Base-by-base conservation (phyloP, 2,113 vertebrate genomes). In the Lagenorhynchus albirostris region DNA sequence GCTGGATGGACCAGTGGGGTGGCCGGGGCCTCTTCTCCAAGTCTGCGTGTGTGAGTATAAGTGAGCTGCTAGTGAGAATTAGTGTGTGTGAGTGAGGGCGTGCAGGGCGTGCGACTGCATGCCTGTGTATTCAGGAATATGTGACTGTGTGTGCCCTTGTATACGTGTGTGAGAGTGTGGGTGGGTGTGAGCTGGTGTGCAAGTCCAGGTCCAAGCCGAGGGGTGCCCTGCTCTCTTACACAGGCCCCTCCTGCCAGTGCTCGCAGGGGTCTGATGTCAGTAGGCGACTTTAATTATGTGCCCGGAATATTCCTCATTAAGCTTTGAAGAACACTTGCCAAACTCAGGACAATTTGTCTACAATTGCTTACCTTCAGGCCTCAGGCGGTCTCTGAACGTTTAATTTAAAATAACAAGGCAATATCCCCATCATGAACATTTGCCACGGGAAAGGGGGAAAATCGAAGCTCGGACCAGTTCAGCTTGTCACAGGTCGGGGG, bases 401-500 rank as follows among this genome's bases (percentile, higher is more conserved):
- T 89, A 18, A 65, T 58, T 79, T 67, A 67, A 67, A 70, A 58
- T 38, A 38, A 58, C 38, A 62, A 44, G 31, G 21, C 21, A 60
- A 14, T 8, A 25, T 17, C 6, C n/a, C 18, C 6, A 1, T 20
- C 10, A 1, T 21, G 63, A n/a, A 10, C 17, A 7, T 25, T 15
- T 31, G 36, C 29, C 17, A 3, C 1, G 11, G 41, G 21, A 13
- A 36, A 29, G 29, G 12, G 13, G n/a, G 1, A 2, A 29, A 2
- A 2, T 1, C 21, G 1, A 8, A 31, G 44, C 44, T 47, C 17
- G 1, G 3, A 3, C 3, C 36, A 12, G 21, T 4, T 20, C 3
- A 7, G 44, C 63, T 47, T 2, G 11, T 9, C 25, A 2, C 3
- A 8, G 29, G 33, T 2, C 0, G 1, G 2, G 2, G 44, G 21